Evolutionary conservation across 1,140 invertebrate species (phyloP), one percentile per base, ranked within the genome.

Genomic region (Brachionus manjavacas): DNA sequence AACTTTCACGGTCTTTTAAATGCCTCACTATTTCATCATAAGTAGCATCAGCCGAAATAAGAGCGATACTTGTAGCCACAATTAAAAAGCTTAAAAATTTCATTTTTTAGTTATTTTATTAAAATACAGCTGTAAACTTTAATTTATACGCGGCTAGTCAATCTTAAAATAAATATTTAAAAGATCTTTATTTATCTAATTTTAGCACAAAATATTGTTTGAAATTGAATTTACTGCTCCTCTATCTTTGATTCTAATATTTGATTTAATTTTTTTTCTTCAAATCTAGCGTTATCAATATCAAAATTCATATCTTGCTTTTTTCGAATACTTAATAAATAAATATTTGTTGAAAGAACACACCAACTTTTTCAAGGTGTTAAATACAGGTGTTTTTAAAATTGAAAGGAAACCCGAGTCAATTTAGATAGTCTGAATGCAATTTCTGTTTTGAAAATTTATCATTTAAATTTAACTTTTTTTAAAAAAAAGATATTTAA

Each of bases 21-120:
- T 76, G 72, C 46, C n/a, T 76, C 25, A 76, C 49, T 76, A 43
- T 76, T 76, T 76, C 72, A 76, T 76, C 72, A 43, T 76, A 76
- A 12, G 39, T 76, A 25, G 72, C 72, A 46, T 76, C 41, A 0
- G 39, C 72, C 12, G 72, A 76, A 41, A 76, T 35, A 68, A 31
- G 3, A 68, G 23, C 23, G 11, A 68, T 35, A 12, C 8, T 31
- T 8, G 64, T 55, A 23, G 52, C 64, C 4, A 68, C 8, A 25
- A 68, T 25, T 68, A 68, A 14, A 11, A 68, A 6, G 8, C 23
- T 25, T 28, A 12, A 9, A n/a, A 68, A 68, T 68, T 68, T 68
- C 64, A 68, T 68, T 68, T 68, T 68, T n/a, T 55, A 20, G 4
- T 49, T 49, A n/a, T 49, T 49, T 12, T 49, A 12, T 49, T 49